Evolutionary conservation across 2,797 vertebrate species (phyloP).

Genomic region (Microcaecilia unicolor): DNA sequence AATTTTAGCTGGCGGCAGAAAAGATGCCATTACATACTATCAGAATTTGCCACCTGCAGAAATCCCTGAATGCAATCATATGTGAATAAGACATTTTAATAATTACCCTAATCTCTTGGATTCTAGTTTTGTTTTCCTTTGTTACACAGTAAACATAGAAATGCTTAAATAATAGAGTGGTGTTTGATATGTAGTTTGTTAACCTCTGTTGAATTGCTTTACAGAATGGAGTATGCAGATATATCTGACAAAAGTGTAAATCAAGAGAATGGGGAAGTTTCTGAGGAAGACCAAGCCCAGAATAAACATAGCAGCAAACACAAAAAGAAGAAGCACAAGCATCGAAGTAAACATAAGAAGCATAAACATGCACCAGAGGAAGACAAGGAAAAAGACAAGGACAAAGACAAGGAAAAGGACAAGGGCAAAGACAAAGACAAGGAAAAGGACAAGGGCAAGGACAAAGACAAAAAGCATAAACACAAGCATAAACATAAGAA

Average conservation of each 20-base stretch:
- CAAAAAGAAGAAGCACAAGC: conserved; percentile 98
- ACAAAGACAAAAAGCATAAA: conserved; percentile 83
- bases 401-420: no score
- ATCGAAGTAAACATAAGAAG: conserved; percentile 96
- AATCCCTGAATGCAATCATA: no score
- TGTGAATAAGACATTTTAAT: no score
- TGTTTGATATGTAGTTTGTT: no score
- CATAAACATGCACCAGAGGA: conserved; percentile 91
- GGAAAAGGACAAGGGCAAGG: conserved; percentile 90
- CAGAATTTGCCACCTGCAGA: no score
- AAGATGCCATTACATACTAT: no score
- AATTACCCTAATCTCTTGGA: no score
- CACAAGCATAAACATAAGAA: conserved; percentile 96
- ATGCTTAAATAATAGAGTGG: no score
- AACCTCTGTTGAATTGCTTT: conserved; percentile 20
- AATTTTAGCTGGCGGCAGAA: no score
- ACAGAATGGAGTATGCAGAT: conserved; percentile 78
- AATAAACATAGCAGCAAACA: conserved; percentile 76
- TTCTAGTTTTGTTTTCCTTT: no score
- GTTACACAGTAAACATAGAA: no score
- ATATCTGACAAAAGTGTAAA: conserved; percentile 77
- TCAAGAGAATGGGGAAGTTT: conserved; percentile 90
- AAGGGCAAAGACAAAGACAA: no score
- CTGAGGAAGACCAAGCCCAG: conserved; percentile 73
- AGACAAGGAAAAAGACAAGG: conserved; percentile 82